These are phyloP conservation scores for Neomorphus geoffroyi DNA, from an alignment of 2,797 vertebrate genomes.

Conservation along the genomic window DNA sequence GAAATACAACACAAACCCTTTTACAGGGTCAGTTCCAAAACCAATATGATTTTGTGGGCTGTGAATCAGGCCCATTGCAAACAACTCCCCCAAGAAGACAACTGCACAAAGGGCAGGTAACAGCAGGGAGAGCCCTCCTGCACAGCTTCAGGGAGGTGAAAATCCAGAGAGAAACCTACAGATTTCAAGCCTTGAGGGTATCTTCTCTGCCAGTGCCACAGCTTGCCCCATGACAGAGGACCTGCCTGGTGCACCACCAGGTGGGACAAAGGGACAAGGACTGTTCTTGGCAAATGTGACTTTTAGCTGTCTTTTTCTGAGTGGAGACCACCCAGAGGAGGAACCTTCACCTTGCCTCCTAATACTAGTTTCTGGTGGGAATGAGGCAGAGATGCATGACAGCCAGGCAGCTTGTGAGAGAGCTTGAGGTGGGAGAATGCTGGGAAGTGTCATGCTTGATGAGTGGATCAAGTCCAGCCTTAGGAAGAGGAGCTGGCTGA, in stretches of 20 bases:
- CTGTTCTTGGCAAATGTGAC: not conserved
- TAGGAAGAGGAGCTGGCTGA: not conserved
- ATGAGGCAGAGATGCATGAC: not conserved
- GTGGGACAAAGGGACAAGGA: not conserved
- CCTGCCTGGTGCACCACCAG: not conserved
- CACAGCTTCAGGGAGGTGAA: not conserved
- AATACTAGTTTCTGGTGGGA: not conserved
- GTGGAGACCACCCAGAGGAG: not conserved
- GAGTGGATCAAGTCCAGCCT: not conserved
- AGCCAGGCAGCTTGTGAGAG: not conserved
- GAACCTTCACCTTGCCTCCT: not conserved
- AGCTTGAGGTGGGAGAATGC: not conserved
- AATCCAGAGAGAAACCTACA: accelerated
- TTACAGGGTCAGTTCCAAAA: not conserved
- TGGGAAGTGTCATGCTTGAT: accelerated
- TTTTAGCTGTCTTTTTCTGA: not conserved
- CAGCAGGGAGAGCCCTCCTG: not conserved
- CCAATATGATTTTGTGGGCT: constrained; percentile 18
- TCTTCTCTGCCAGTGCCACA: not conserved
- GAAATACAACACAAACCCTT: constrained; percentile 1
- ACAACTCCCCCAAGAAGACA: not conserved
- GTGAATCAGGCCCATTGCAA: not conserved
- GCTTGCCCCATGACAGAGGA: not conserved
- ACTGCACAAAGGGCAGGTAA: not conserved
- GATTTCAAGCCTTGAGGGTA: not conserved